Percentiles rank a stretch among this genome's conserved stretches.
phyloP scores from a whole-genome alignment of 2,113 vertebrate species.

The Okapia johnstoni region DNA sequence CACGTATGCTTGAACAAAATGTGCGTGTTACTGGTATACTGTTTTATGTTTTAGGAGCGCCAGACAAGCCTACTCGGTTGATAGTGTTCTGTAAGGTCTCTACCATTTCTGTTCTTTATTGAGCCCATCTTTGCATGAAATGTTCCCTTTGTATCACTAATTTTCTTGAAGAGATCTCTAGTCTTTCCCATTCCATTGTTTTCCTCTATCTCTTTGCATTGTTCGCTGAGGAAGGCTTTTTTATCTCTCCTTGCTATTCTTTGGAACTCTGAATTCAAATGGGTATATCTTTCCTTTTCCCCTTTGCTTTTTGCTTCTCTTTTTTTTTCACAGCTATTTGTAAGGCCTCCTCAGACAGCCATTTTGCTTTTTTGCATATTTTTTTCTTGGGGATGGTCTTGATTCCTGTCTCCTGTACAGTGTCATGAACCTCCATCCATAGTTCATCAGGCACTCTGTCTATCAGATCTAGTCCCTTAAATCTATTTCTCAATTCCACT shows the following conservation, averaged over 20 bases:
- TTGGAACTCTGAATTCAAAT: background rate
- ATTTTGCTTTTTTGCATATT: background rate
- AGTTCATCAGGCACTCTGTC: too few relatives aligned
- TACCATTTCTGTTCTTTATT: background rate
- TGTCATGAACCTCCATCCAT: too few relatives aligned
- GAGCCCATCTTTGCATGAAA: background rate
- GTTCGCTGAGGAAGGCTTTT: background rate
- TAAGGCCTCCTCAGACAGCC: background rate
- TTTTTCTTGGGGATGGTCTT: background rate
- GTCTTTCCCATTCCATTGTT: background rate
- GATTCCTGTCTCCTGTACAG: too few relatives aligned
- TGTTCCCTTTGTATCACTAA: background rate
- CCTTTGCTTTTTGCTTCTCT: background rate
- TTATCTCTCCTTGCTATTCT: background rate
- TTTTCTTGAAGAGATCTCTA: background rate
- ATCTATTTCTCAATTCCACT: background rate
- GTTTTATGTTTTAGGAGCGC: background rate
- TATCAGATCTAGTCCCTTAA: background rate
- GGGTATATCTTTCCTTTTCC: background rate
- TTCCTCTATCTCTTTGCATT: background rate
- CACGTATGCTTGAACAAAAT: background rate
- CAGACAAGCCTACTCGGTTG: background rate
- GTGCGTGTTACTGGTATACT: background rate
- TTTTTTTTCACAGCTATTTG: background rate
- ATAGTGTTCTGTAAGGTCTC: background rate